phyloP scores from a whole-genome alignment of 2,113 vertebrate genomes.

The Choloepus hoffmanni region DNA sequence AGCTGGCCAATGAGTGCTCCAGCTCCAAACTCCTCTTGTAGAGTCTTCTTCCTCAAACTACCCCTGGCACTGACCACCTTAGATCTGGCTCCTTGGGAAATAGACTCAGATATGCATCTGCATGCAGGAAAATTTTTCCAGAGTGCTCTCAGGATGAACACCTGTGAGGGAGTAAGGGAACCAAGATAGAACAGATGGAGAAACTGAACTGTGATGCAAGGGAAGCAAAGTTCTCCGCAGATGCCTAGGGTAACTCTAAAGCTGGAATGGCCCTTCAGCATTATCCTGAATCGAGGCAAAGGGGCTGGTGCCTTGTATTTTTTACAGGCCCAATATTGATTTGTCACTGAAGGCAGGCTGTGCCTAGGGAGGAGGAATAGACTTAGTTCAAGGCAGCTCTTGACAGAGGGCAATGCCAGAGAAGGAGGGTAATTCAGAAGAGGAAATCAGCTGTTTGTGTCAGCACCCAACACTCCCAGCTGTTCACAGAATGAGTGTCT shows the following conservation, averaged over 20 bases:
- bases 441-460: conserved; percentile 50
- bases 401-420: conserved; percentile 32
- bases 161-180: background rate
- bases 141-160: background rate
- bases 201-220: background rate
- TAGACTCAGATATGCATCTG: background rate
- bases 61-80: background rate
- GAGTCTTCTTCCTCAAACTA: background rate
- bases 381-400: conserved; percentile 33
- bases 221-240: background rate
- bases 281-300: conserved; percentile 8
- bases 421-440: conserved; percentile 63
- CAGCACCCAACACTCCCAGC: conserved; percentile 33
- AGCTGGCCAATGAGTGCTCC: background rate
- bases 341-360: background rate
- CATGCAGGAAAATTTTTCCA: background rate
- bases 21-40: background rate
- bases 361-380: background rate
- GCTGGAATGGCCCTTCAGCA: background rate
- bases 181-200: background rate
- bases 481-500: conserved; percentile 11
- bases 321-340: background rate
- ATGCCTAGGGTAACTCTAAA: background rate
- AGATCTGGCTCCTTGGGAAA: background rate
- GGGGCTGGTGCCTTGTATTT: background rate